Conservation (phyloP, 2,888 invertebrate species). For the Cheilosia variabilis region DNA sequence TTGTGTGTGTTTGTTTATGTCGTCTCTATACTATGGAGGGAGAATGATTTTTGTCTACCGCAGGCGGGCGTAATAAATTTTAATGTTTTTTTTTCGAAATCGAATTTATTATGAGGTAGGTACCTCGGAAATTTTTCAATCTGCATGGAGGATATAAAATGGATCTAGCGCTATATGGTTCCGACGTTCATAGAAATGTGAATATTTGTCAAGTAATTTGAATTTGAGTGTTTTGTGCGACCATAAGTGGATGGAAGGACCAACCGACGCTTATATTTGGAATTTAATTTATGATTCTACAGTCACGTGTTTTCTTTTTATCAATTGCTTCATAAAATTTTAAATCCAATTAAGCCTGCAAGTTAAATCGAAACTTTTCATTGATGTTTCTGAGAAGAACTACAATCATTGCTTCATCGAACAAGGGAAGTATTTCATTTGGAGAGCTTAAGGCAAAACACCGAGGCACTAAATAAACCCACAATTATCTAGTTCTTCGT, state of each 20-base stretch:
- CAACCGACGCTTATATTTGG: not conserved
- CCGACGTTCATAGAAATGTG: conserved; percentile 11
- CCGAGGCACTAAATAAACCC: too few species aligned
- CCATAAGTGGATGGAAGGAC: not conserved
- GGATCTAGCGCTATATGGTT: not conserved
- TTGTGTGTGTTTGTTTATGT: conserved; percentile 18
- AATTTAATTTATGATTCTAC: not conserved
- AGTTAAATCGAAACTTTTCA: too few species aligned
- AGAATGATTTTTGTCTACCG: conserved; percentile 1
- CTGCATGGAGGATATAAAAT: conserved; percentile 22
- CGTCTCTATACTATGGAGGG: not conserved
- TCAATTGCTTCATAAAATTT: too few species aligned
- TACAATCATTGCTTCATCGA: too few species aligned
- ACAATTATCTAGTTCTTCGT: too few species aligned
- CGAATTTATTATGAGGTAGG: conserved; percentile 65
- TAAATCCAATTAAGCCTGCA: too few species aligned
- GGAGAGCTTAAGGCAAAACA: too few species aligned
- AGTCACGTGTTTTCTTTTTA: not conserved
- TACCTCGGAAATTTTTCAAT: conserved; percentile 34
- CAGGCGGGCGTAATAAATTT: conserved; percentile 56
- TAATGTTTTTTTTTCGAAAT: conserved; percentile 65
- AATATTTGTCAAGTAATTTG: conserved; percentile 15
- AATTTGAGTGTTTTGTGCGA: conserved; percentile 11
- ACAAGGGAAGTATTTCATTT: too few species aligned
- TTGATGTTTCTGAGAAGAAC: too few species aligned